phyloP scores from a whole-genome alignment of 2,888 invertebrate species.

The Amphipyra tragopoginis region DNA sequence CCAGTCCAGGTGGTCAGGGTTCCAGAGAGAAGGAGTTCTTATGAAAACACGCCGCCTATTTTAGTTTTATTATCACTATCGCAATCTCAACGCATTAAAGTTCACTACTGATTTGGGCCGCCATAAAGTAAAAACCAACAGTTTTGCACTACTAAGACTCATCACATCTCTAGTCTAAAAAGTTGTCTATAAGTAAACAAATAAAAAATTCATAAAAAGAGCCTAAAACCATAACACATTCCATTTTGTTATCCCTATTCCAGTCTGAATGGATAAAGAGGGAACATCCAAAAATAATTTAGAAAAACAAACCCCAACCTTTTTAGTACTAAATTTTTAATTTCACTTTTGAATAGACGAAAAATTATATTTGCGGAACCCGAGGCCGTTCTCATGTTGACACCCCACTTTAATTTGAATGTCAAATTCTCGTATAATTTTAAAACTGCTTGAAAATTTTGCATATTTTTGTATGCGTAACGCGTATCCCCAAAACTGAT shows the following conservation, averaged over 20 bases:
- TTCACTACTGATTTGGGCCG: no score
- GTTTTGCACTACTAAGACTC: no score
- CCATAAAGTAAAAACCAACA: no score
- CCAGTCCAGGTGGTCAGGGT: no score
- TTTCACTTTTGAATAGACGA: conserved; percentile 68
- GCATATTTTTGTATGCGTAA: conserved; percentile 69
- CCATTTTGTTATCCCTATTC: background rate
- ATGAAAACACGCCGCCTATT: no score
- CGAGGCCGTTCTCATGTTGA: conserved; percentile 59
- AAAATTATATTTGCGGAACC: conserved; percentile 73
- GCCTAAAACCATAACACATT: background rate
- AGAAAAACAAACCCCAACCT: conserved; percentile 8
- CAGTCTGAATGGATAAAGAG: conserved; percentile 20
- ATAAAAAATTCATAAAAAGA: no score
- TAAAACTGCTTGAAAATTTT: conserved; percentile 67
- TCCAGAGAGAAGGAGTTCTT: no score
- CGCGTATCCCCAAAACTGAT: conserved; percentile 45
- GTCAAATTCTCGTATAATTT: conserved; percentile 71
- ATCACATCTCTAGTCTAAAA: background rate
- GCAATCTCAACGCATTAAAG: no score
- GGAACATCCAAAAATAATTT: conserved; percentile 7
- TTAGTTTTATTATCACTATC: no score
- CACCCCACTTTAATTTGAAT: conserved; percentile 72
- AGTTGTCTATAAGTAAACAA: background rate
- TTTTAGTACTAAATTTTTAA: conserved; percentile 29